phyloP scores from a whole-genome alignment of 2,113 vertebrate genomes.

The Bos indicus region DNA sequence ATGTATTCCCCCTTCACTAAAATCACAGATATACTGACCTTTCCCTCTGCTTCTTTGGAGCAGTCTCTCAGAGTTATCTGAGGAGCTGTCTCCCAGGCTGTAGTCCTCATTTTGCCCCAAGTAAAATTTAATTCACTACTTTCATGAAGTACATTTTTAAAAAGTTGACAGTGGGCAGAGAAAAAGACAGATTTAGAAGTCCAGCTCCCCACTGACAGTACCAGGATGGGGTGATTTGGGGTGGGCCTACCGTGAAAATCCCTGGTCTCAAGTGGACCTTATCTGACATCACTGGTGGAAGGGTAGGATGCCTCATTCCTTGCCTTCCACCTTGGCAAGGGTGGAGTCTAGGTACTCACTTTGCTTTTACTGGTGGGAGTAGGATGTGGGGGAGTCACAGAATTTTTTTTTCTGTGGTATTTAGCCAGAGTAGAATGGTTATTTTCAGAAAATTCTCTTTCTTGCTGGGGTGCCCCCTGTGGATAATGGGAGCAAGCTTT shows the following conservation, averaged over 20 bases:
- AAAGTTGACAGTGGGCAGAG: background rate
- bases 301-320: background rate
- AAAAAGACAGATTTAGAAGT: background rate
- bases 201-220: background rate
- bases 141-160: background rate
- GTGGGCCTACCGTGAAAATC: background rate
- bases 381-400: accelerated
- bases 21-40: background rate
- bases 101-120: background rate
- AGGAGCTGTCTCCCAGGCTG: background rate
- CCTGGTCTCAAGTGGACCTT: background rate
- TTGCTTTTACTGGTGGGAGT: background rate
- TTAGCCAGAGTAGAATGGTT: background rate
- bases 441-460: background rate
- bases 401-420: background rate
- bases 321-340: too few relatives aligned
- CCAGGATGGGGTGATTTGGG: background rate
- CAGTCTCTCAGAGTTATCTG: background rate
- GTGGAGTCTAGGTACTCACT: background rate
- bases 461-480: background rate
- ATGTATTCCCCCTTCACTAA: background rate
- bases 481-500: background rate
- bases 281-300: background rate
- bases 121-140: background rate
- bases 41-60: background rate